These are phyloP conservation scores for Pampus argenteus DNA, from an alignment of 2,797 vertebrate genomes.

Conservation along the genomic window DNA sequence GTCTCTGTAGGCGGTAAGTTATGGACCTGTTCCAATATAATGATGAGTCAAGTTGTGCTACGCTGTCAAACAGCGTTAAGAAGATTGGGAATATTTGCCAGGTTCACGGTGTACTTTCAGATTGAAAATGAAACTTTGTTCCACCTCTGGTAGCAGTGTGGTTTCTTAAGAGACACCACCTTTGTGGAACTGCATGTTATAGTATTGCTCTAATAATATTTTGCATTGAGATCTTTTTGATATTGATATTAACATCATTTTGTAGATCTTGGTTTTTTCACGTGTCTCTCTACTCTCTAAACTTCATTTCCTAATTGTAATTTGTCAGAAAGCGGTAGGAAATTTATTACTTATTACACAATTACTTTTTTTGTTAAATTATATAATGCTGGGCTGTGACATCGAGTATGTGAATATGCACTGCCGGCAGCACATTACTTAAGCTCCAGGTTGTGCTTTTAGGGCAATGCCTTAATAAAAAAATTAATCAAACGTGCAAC, in stretches of 20 bases:
- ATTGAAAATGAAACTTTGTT: constrained; percentile 14
- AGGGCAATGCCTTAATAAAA: neutral
- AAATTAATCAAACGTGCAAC: neutral
- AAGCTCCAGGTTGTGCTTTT: neutral
- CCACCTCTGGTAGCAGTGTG: neutral
- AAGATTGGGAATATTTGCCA: constrained; percentile 3
- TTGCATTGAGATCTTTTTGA: neutral
- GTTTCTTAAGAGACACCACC: neutral
- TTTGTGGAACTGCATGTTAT: neutral
- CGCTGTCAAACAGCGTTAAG: neutral
- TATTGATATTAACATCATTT: neutral
- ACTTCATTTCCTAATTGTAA: neutral
- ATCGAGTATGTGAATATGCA: neutral
- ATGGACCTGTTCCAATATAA: neutral
- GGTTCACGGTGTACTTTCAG: constrained; percentile 34
- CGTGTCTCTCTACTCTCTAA: neutral
- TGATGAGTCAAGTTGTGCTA: neutral
- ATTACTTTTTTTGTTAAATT: neutral
- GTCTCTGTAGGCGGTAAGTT: neutral
- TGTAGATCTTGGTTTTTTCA: neutral
- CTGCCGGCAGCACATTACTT: neutral
- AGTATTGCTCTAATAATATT: neutral
- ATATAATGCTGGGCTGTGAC: neutral
- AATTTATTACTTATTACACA: neutral
- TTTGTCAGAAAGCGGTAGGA: neutral